Base-by-base conservation (phyloP, 2,888 invertebrate species). In the Drosophila macrothrix region DNA sequence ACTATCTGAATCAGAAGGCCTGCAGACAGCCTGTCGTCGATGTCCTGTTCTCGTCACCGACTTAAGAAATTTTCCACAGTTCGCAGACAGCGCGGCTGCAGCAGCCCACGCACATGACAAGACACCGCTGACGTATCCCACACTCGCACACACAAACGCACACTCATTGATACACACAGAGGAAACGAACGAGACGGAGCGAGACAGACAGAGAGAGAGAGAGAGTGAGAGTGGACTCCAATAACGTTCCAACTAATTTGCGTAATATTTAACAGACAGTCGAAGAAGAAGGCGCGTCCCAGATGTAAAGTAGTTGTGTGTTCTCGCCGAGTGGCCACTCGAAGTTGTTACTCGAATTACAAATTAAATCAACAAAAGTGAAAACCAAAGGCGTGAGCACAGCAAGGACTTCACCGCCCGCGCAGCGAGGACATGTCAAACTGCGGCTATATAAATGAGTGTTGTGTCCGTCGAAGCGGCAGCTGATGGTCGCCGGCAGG, bases 191-290 rank as follows among this genome's bases (percentile, higher is more conserved):
- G 29, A 33, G 33, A 9, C 33, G 49, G 25, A 29, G 28, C 35
- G 43, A 29, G 53, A 31, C 6, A 7, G 16, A 14, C 14, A 25
- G 22, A 9, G 49, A 14, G 33, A 9, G 33, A 5, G 37, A 49
- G 28, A 33, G 31, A 28, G 50, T 29, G 31, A 29, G 58, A 41
- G 49, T 28, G 72, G 59, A 56, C 78, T 90, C 88, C 86, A 76
- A 88, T 90, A 88, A 78, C 88, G 68, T 85, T 88, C 90, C 90
- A 83, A 76, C 83, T 88, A 88, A 88, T 88, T 88, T 88, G 87
- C 88, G 87, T 90, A 88, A 88, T 83, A 88, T 88, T 84, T 82
- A 80, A 75, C 65, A 55, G 77, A 61, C 71, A 67, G 68, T 43
- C 12, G 49, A 75, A 39, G 66, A 37, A 49, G 74, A 78, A 75